Conservation (phyloP, 2,113 vertebrate species). For the Leuciscus idus region DNA sequence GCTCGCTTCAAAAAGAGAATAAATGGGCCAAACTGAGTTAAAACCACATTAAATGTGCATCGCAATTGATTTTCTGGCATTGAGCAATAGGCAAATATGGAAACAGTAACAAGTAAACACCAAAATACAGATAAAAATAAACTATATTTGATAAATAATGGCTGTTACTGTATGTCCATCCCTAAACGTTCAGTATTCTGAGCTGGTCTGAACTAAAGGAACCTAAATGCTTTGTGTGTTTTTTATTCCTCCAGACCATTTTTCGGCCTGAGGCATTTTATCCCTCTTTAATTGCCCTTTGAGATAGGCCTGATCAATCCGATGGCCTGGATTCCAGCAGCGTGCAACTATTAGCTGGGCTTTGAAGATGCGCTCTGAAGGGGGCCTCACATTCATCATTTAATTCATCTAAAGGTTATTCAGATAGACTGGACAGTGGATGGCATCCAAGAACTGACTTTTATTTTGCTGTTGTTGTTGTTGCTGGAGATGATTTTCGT, state of each 20-base stretch:
- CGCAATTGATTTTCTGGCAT: slow-evolving; percentile 25
- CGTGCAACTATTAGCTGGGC: slow-evolving; percentile 53
- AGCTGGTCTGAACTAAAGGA: slow-evolving; percentile 15
- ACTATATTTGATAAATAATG: slow-evolving; percentile 18
- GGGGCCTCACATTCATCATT: slow-evolving; percentile 55
- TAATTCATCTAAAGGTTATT: slow-evolving; percentile 71
- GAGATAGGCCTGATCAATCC: slow-evolving; percentile 65
- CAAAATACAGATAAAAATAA: slow-evolving; percentile 20
- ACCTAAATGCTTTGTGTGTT: slow-evolving; percentile 43
- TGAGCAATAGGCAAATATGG: slow-evolving; percentile 24
- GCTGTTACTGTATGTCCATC: slow-evolving; percentile 2
- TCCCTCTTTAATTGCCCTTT: slow-evolving; percentile 64
- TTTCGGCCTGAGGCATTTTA: slow-evolving; percentile 58
- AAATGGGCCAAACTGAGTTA: slow-evolving; percentile 32
- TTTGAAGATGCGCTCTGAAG: slow-evolving; percentile 60
- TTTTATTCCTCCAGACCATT: slow-evolving; percentile 36
- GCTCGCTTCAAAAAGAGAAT: background rate
- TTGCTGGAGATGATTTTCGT: slow-evolving; percentile 1
- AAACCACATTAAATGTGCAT: slow-evolving; percentile 24
- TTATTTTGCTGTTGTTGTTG: slow-evolving; percentile 24
- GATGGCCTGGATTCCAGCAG: slow-evolving; percentile 54
- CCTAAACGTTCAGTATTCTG: slow-evolving; percentile 44
- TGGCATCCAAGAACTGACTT: slow-evolving; percentile 38
- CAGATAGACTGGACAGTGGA: slow-evolving; percentile 57
- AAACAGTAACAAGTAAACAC: background rate